Evolutionary conservation across 2,113 vertebrate species (phyloP), one percentile per base, ranked within the genome.

Genomic region (Coptodon bakossiorum): DNA sequence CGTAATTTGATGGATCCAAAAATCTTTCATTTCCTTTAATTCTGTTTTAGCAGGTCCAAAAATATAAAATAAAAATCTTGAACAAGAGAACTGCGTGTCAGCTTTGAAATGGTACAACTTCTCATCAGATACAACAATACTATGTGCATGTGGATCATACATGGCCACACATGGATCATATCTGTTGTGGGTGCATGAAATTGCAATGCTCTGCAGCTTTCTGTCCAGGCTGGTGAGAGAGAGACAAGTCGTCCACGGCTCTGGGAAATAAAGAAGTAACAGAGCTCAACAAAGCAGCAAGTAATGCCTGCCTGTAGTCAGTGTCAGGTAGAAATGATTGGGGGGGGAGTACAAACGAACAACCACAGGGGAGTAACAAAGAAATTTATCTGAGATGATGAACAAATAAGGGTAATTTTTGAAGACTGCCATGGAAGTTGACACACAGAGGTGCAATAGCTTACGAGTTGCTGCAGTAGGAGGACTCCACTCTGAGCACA

Each of bases 171-270:
- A 61, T 10, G 57, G 9, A 34, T 61, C 57, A 61, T 34, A 95
- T 95, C 87, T 90, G 61, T 93, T 34, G 10, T 54, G 84, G 92
- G 91, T 84, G 56, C 40, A 63, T 90, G 84, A 91, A 95, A 94
- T 92, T 93, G 92, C 91, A 92, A 83, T 83, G 81, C 92, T 84
- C 88, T 91, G 94, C 91, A 94, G 90, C 87, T 88, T 85, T 90
- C 66, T 81, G 82, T 88, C 88, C 85, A 80, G 63, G 57, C 54
- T 50, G 10, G 54, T 54, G 86, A 83, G 88, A 87, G 82, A 87
- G 82, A 88, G 85, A 94, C 52, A 54, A 83, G 89, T 90, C 73
- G 53, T 83, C 76, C 43, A 54, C 66, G 59, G 86, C 86, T 90
- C 45, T 83, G 88, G 85, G 82, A 91, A 91, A 91, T 89, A 89